These are phyloP conservation scores for Marmota flaviventris DNA, from an alignment of 2,113 vertebrate genomes.

Conservation along the genomic window DNA sequence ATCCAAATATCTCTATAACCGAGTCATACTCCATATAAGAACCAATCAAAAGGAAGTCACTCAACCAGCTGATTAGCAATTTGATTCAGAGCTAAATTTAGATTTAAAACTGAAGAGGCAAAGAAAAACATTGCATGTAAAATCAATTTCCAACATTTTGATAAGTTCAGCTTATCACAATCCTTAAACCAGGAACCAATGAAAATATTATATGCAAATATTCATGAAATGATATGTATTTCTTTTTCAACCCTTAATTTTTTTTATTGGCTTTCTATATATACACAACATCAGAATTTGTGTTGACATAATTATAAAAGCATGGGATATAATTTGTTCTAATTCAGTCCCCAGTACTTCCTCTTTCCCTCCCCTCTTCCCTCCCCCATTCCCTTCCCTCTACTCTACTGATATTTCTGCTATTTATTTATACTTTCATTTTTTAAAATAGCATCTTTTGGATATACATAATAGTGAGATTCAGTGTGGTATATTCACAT, in stretches of 20 bases:
- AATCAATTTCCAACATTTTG: background rate
- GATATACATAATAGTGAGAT: too few relatives aligned
- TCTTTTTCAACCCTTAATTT: background rate
- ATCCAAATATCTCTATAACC: background rate
- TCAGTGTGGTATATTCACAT: too few relatives aligned
- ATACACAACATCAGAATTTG: too few relatives aligned
- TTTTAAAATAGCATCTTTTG: too few relatives aligned
- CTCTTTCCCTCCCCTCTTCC: too few relatives aligned
- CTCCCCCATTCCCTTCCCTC: too few relatives aligned
- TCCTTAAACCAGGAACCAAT: background rate
- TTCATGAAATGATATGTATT: background rate
- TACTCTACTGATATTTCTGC: too few relatives aligned
- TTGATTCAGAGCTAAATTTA: background rate
- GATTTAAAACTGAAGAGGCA: background rate
- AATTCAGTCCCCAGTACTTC: too few relatives aligned
- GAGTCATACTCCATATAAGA: slow-evolving; percentile 27
- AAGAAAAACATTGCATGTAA: background rate
- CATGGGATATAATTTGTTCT: too few relatives aligned
- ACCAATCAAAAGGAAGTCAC: slow-evolving; percentile 5
- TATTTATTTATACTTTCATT: too few relatives aligned
- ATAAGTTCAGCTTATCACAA: background rate
- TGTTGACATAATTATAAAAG: too few relatives aligned
- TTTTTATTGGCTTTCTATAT: too few relatives aligned
- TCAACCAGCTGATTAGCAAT: slow-evolving; percentile 14
- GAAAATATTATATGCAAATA: background rate